A percentile compares a stretch with the other conserved stretches of the same genome.
Conservation (phyloP, 92 coral and sea anemone species). For the Palythoa grandis region DNA sequence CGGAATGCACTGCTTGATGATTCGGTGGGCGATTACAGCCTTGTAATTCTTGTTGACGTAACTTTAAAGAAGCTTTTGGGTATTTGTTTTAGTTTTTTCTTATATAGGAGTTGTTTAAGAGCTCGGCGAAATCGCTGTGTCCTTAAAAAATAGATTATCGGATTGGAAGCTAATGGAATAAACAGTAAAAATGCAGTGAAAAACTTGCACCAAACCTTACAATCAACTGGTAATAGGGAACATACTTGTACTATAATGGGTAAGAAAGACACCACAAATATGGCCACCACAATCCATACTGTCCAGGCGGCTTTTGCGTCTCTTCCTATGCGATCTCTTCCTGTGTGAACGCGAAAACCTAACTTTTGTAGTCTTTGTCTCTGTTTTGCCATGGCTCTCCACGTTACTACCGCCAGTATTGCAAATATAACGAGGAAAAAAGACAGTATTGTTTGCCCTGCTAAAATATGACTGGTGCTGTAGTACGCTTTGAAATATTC, state of each 20-base stretch:
- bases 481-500: background rate
- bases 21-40: too few relatives aligned
- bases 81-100: background rate
- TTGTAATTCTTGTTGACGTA: background rate
- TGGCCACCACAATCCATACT: slow-evolving; percentile 28
- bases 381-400: background rate
- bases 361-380: background rate
- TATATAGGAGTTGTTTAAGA: background rate
- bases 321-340: background rate
- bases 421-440: slow-evolving; percentile 3
- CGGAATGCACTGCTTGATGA: too few relatives aligned
- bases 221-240: background rate
- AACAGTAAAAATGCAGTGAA: background rate
- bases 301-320: slow-evolving; percentile 12
- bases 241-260: background rate
- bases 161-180: slow-evolving; percentile 39
- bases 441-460: background rate
- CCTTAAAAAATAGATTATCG: slow-evolving; percentile 43
- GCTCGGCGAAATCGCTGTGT: slow-evolving; percentile 55
- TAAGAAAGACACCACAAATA: background rate
- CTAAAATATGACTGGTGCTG: background rate
- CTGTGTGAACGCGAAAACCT: slow-evolving; percentile 7
- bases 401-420: background rate
- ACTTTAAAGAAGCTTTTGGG: background rate
- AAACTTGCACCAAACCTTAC: slow-evolving; percentile 47